Evolutionary conservation across 2,113 vertebrate species (phyloP).

Genomic region (Oplegnathus fasciatus): DNA sequence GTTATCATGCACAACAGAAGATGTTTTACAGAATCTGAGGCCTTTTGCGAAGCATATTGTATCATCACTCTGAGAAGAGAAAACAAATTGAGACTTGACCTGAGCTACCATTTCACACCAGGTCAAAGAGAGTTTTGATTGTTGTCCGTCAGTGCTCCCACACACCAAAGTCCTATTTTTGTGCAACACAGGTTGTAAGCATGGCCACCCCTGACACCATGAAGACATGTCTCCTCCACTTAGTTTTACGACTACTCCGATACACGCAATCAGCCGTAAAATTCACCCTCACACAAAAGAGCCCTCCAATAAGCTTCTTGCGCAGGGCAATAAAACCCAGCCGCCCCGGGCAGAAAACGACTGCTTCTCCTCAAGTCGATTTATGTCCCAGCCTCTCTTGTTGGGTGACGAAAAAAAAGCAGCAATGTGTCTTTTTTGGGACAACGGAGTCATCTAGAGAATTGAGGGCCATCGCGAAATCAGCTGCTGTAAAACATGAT

Average conservation of each 20-base stretch:
- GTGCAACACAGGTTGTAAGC: slow-evolving; percentile 24
- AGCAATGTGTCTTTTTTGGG: slow-evolving; percentile 35
- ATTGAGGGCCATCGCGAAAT: slow-evolving; percentile 41
- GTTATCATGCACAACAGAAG: slow-evolving; percentile 1
- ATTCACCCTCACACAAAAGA: slow-evolving; percentile 59
- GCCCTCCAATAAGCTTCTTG: slow-evolving; percentile 65
- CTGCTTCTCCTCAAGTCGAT: slow-evolving; percentile 57
- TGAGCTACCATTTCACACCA: background rate
- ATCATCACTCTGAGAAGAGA: background rate
- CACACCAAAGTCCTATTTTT: slow-evolving; percentile 17
- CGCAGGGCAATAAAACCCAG: slow-evolving; percentile 66
- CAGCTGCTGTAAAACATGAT: slow-evolving; percentile 52
- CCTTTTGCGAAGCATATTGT: background rate
- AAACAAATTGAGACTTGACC: background rate
- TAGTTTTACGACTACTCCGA: slow-evolving; percentile 66
- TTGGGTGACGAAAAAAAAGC: slow-evolving; percentile 5
- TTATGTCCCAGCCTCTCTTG: slow-evolving; percentile 30
- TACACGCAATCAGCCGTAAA: slow-evolving; percentile 70
- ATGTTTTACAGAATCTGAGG: background rate
- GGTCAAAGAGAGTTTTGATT: slow-evolving; percentile 7
- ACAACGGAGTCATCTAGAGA: slow-evolving; percentile 30
- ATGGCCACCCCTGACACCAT: slow-evolving; percentile 45
- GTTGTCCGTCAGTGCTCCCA: background rate
- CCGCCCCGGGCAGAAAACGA: slow-evolving; percentile 48
- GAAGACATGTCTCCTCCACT: slow-evolving; percentile 67